Evolutionary conservation across 2,797 vertebrate species (phyloP), one percentile per base, ranked within the genome.

Genomic region (Scarus forsteni): DNA sequence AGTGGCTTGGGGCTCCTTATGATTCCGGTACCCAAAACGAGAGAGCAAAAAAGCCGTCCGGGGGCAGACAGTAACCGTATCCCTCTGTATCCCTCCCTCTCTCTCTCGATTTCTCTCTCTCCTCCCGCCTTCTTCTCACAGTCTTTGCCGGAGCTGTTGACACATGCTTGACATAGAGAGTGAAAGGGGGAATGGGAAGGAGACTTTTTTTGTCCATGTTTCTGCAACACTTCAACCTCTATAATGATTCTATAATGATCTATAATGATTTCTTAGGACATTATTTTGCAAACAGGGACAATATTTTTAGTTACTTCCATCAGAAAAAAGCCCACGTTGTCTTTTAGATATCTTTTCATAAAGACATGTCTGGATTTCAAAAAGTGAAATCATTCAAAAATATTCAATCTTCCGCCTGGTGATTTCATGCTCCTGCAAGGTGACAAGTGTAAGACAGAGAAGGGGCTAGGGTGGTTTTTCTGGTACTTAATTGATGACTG

Each of bases 21-120:
- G 79, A 90, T 77, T 86, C 83, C 77, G 77, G 86, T 88, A 84
- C 88, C 82, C 79, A 87, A 86, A 89, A 85, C 66, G 71, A 90
- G 88, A 81, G 84, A 81, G 83, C 75, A 80, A 79, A 76, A 27
- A 87, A 34, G 79, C 69, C 40, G 64, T 89, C 76, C 70, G 15
- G 78, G 86, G 86, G 88, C 76, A 84, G 81, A 88, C 64, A 73
- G 86, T 85, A 87, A 92, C 87, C 66, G 81, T 81, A 88, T 85
- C 82, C 76, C 75, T 75, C 74, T 83, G 53, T 77, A 77, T 79
- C 79, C 71, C 83, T 85, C 82, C 65, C 75, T 82, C 79, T 27
- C 42, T 0, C 66, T 79, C 71, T 49, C 10, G 55, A 43, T 66
- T 39, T 40, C 54, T 66, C 60, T 52, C 43, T 72, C n/a, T 44